Base-by-base conservation (phyloP, 1,140 invertebrate genomes). In the Drosophila mayri region DNA sequence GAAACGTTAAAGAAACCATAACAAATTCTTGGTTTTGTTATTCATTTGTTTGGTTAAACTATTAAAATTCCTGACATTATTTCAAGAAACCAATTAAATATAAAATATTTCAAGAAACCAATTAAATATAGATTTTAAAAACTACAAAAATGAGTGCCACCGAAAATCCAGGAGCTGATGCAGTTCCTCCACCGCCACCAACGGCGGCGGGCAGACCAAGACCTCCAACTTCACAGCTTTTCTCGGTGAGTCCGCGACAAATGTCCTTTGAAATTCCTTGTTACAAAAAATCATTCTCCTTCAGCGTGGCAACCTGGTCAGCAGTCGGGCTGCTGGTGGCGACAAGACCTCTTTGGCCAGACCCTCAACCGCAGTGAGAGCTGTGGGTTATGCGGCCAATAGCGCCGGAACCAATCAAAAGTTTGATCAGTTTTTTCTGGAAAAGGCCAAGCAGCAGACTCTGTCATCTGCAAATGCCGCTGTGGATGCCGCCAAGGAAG, bases 311-410 rank as follows among this genome's bases (percentile, higher is more conserved):
- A 92, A 92, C 62, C 71, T 92, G 54, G 76, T 90, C 0, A 92
- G 91, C 41, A 90, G 86, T 50, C 78, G 91, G 11, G 50, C 72
- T 35, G 52, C 65, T n/a, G 87, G 77, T 5, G 87, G 77, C 5
- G 91, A 92, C 35, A 92, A 86, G 50, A 73, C 79, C 0, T 72
- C 78, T 37, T 62, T 76, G 87, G 93, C 95, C 40, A 94, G 98
- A 65, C 98, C 98, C 11, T 98, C 99, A 94, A 99, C 99, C 12
- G 98, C 98, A 22, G 97, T 99, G n/a, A 94, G 97, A 63, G 98
- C 97, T 12, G 98, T 97, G 43, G 98, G 99, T 4, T 99, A 98
- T 92, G 98, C 97, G 5, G 97, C 97, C 22, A 95, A 95, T 66
- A 93, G 93, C 47, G 75, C 86, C 37, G 94, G 93, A n/a, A 55